A percentile compares a stretch with the other conserved stretches of the same genome.
Evolutionary conservation across 2,113 vertebrate species (phyloP).

Genomic region (Scopus umbretta): DNA sequence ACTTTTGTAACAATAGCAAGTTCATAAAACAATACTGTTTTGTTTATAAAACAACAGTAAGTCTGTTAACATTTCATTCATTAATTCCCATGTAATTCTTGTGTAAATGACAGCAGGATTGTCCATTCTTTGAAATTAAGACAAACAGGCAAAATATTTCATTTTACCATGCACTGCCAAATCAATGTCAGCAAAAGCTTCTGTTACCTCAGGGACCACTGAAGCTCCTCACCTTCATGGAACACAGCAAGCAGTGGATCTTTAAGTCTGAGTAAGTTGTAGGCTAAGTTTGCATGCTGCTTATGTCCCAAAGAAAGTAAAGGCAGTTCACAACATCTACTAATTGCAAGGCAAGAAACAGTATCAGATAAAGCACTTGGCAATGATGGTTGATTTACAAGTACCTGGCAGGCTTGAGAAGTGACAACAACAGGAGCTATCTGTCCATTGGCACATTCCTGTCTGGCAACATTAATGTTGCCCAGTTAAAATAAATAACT

Average conservation of each 20-base stretch:
- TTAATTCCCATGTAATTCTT: background rate
- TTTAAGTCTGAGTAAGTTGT: background rate
- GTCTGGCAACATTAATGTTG: background rate
- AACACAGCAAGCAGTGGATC: background rate
- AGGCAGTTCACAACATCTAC: background rate
- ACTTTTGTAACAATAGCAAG: background rate
- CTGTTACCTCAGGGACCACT: background rate
- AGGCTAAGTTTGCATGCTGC: background rate
- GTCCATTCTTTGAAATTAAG: background rate
- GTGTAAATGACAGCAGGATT: too few relatives aligned
- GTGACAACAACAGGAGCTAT: background rate
- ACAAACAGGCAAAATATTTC: background rate
- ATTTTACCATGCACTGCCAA: background rate
- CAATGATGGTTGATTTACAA: background rate
- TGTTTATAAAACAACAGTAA: background rate
- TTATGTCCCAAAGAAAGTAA: background rate
- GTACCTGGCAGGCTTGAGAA: background rate
- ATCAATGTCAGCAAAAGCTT: background rate
- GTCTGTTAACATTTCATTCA: background rate
- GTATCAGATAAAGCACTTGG: background rate
- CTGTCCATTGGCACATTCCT: background rate
- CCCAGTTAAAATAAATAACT: background rate
- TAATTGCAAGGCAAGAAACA: background rate
- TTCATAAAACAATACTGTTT: background rate
- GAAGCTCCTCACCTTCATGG: background rate